phyloP scores from a whole-genome alignment of 2,113 vertebrate species.

The Corydoras sp. region DNA sequence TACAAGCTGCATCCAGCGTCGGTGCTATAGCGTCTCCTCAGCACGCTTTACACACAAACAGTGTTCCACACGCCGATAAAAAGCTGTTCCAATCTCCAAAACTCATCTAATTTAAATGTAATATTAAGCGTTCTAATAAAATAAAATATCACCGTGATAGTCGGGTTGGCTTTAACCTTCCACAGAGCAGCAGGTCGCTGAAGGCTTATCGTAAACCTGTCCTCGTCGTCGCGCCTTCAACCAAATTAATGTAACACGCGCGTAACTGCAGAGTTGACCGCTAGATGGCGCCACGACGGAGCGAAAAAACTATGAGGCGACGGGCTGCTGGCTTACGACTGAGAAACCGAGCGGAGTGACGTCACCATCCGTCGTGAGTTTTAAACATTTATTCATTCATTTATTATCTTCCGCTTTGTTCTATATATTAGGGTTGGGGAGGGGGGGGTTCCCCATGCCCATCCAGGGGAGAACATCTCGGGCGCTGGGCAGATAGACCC shows the following conservation, averaged over 20 bases:
- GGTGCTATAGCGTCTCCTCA: too few relatives aligned
- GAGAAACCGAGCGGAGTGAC: too few relatives aligned
- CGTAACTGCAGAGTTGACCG: not conserved
- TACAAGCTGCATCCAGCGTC: too few relatives aligned
- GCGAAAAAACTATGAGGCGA: not conserved
- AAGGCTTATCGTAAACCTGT: constrained; percentile 27
- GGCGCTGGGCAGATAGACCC: too few relatives aligned
- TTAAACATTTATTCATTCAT: too few relatives aligned
- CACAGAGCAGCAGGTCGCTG: constrained; percentile 9
- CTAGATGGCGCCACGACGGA: constrained; percentile 14
- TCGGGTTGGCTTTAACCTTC: constrained; percentile 62
- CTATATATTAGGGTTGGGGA: too few relatives aligned
- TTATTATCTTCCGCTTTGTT: too few relatives aligned
- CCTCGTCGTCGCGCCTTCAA: not conserved
- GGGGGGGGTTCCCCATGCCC: too few relatives aligned
- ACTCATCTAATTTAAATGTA: not conserved
- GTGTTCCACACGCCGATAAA: not conserved
- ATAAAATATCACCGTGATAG: constrained; percentile 49
- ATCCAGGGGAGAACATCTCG: too few relatives aligned
- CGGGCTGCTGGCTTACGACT: too few relatives aligned
- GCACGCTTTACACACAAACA: too few relatives aligned
- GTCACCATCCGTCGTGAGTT: too few relatives aligned
- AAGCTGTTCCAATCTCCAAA: not conserved
- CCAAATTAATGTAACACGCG: constrained; percentile 28
- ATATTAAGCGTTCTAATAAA: not conserved